phyloP scores from a whole-genome alignment of 2,797 vertebrate species.

The Rhinella marina region DNA sequence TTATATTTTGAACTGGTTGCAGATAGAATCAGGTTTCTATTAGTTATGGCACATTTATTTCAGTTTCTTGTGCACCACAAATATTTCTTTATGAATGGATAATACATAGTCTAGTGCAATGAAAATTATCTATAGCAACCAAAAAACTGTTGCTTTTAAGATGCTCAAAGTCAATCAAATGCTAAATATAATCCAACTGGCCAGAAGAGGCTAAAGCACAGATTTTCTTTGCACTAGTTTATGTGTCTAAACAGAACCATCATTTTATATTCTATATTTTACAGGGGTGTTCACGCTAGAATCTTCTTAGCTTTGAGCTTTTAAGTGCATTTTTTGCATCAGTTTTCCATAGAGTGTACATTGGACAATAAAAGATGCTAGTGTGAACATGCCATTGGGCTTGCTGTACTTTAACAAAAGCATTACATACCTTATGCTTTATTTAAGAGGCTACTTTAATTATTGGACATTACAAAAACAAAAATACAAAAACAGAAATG shows the following conservation, averaged over 20 bases:
- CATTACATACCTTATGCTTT: slow-evolving; percentile 35
- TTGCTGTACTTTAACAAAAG: slow-evolving; percentile 30
- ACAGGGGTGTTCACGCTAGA: not conserved
- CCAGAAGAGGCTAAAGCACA: not conserved
- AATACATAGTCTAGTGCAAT: slow-evolving; percentile 11
- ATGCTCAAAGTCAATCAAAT: not conserved
- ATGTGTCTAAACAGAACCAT: not conserved
- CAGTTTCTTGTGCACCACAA: slow-evolving; percentile 3
- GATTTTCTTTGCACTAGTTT: slow-evolving; percentile 2
- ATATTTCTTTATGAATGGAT: not conserved
- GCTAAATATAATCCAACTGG: not conserved
- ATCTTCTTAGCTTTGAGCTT: not conserved
- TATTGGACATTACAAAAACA: slow-evolving; percentile 56
- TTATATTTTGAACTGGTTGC: not conserved
- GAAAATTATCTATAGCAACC: not conserved
- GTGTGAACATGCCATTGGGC: not conserved
- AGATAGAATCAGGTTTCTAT: not conserved
- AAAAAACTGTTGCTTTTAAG: not conserved
- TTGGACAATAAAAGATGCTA: not conserved
- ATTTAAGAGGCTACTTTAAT: slow-evolving; percentile 51
- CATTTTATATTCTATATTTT: not conserved
- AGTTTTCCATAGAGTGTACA: not conserved
- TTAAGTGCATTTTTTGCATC: not conserved
- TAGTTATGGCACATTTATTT: not conserved
- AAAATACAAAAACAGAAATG: slow-evolving; percentile 59